These are phyloP conservation scores for Phylloscopus trochiloides DNA, from an alignment of 2,113 vertebrate genomes.

Conservation along the genomic window DNA sequence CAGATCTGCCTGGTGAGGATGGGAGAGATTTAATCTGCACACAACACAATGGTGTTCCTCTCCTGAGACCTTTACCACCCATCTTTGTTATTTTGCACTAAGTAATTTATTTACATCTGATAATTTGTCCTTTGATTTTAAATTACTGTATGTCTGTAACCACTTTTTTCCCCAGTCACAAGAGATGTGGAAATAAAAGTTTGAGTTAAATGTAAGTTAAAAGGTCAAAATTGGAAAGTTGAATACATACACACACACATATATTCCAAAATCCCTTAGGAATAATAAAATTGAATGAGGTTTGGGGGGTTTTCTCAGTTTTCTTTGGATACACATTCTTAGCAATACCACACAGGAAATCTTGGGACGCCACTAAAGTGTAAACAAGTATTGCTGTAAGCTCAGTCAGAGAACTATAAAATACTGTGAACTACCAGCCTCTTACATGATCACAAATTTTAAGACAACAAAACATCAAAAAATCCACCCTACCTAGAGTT, in stretches of 20 bases:
- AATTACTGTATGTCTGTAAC: background rate
- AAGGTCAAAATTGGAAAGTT: background rate
- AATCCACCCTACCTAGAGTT: background rate
- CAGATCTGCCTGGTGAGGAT: background rate
- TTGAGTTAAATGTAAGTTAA: background rate
- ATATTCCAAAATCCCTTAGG: background rate
- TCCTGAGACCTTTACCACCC: background rate
- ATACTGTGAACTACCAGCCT: background rate
- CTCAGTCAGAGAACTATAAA: background rate
- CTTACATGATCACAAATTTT: background rate
- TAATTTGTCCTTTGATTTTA: background rate
- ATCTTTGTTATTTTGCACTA: background rate
- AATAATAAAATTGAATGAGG: background rate
- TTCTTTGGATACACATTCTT: background rate
- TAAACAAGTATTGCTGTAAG: background rate
- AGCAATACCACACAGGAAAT: background rate
- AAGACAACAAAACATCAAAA: background rate
- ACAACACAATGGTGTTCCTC: fast-evolving
- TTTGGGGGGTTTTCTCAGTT: background rate
- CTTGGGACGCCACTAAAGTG: background rate
- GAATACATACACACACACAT: background rate
- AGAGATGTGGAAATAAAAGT: background rate
- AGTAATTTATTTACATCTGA: background rate
- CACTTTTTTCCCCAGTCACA: background rate
- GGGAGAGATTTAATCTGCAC: background rate